Conservation (phyloP, 2,113 vertebrate genomes). For the Poeciliopsis prolifica region DNA sequence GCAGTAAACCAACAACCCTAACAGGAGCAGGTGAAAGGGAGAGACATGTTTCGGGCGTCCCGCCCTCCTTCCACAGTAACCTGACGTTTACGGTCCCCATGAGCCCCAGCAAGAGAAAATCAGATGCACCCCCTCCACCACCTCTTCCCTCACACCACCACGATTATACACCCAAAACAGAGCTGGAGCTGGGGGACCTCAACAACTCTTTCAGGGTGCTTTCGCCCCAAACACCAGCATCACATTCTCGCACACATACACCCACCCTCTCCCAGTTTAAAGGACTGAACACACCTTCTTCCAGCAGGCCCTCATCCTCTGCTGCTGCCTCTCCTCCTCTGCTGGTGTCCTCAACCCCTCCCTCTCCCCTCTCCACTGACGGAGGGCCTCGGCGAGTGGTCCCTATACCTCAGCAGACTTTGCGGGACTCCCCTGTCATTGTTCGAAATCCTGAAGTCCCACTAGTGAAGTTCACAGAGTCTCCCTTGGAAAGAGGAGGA, state of each 20-base stretch:
- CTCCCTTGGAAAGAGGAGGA: slow-evolving; percentile 73
- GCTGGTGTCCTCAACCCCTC: slow-evolving; percentile 75
- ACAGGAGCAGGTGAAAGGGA: slow-evolving; percentile 81
- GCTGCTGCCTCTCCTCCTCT: slow-evolving; percentile 80
- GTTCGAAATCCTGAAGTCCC: slow-evolving; percentile 91
- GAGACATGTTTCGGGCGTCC: slow-evolving; percentile 83
- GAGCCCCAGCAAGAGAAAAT: slow-evolving; percentile 88
- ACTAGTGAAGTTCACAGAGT: slow-evolving; percentile 86
- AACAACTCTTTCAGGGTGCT: slow-evolving; percentile 81
- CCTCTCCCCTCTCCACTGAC: slow-evolving; percentile 83
- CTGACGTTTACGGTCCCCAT: slow-evolving; percentile 92
- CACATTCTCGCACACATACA: slow-evolving; percentile 79
- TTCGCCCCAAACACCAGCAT: slow-evolving; percentile 79
- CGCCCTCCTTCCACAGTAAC: slow-evolving; percentile 86
- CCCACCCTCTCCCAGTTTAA: slow-evolving; percentile 74
- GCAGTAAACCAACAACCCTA: slow-evolving; percentile 67
- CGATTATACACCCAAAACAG: slow-evolving; percentile 77
- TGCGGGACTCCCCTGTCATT: slow-evolving; percentile 90
- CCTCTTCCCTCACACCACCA: slow-evolving; percentile 74
- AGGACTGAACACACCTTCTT: slow-evolving; percentile 65
- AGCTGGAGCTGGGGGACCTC: slow-evolving; percentile 73
- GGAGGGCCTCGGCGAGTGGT: slow-evolving; percentile 83
- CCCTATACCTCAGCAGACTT: slow-evolving; percentile 78
- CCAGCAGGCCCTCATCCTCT: slow-evolving; percentile 70
- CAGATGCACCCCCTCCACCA: slow-evolving; percentile 73